phyloP scores from a whole-genome alignment of 2,888 invertebrate genomes.

The Zaprionus lineosus region DNA sequence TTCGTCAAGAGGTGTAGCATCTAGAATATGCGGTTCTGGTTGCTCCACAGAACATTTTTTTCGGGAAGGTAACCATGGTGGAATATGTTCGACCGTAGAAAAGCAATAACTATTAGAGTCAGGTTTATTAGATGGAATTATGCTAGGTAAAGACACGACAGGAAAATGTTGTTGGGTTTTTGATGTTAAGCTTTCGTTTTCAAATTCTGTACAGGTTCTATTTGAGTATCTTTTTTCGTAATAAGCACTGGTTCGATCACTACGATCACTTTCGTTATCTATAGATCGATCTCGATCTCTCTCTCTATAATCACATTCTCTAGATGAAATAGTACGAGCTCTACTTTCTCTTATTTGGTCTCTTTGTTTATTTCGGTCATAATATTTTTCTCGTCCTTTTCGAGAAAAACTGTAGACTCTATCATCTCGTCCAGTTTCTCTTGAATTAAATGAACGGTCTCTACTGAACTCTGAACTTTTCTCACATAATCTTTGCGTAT shows the following conservation, averaged over 20 bases:
- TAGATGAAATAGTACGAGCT: slow-evolving; percentile 49
- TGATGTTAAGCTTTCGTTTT: slow-evolving; percentile 25
- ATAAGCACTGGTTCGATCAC: slow-evolving; percentile 53
- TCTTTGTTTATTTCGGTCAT: slow-evolving; percentile 59
- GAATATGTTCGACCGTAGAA: slow-evolving; percentile 46
- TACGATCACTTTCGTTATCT: slow-evolving; percentile 53
- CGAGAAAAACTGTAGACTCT: slow-evolving; percentile 54
- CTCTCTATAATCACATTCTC: slow-evolving; percentile 75
- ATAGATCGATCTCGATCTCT: slow-evolving; percentile 78
- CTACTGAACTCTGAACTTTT: slow-evolving; percentile 71
- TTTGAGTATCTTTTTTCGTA: slow-evolving; percentile 52
- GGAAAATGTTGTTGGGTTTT: slow-evolving; percentile 65
- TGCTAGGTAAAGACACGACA: slow-evolving; percentile 37
- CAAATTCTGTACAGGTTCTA: slow-evolving; percentile 52
- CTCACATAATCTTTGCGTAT: slow-evolving; percentile 77
- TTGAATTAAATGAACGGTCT: slow-evolving; percentile 51
- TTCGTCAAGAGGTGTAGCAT: slow-evolving; percentile 70
- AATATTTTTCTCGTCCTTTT: slow-evolving; percentile 65
- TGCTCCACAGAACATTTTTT: slow-evolving; percentile 68
- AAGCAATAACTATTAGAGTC: slow-evolving; percentile 69
- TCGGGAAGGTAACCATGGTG: slow-evolving; percentile 57
- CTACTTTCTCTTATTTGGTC: slow-evolving; percentile 79
- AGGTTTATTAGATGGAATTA: slow-evolving; percentile 47
- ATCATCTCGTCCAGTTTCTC: slow-evolving; percentile 40
- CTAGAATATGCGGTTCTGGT: slow-evolving; percentile 47